These are phyloP conservation scores for Azorinus chamasolen DNA, from an alignment of 2,888 invertebrate genomes.

Conservation along the genomic window DNA sequence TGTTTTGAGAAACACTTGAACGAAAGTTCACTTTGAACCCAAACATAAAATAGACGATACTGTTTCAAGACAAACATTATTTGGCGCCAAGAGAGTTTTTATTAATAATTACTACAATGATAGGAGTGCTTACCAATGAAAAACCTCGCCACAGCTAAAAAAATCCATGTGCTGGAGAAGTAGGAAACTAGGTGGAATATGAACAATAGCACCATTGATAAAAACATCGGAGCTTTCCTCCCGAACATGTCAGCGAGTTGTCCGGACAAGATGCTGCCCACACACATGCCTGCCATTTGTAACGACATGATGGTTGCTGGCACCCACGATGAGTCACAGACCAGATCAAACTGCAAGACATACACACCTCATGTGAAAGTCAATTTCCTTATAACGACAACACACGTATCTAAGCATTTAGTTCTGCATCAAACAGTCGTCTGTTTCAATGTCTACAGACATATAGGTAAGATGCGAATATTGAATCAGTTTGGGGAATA, in stretches of 20 bases:
- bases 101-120: no score
- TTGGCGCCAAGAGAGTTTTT: no score
- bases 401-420: not conserved
- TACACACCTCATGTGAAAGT: no score
- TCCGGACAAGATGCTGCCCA: constrained; percentile 52
- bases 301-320: constrained; percentile 57
- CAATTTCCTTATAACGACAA: no score
- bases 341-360: constrained; percentile 56
- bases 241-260: constrained; percentile 65
- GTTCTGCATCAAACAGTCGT: no score
- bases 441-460: no score
- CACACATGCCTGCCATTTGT: constrained; percentile 63
- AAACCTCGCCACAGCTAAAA: constrained; percentile 62
- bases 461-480: no score
- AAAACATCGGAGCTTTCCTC: constrained; percentile 57
- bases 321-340: constrained; percentile 57
- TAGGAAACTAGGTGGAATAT: constrained; percentile 43
- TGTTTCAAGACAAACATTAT: no score
- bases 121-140: constrained; percentile 54
- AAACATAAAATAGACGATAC: no score
- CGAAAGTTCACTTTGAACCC: no score
- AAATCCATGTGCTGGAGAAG: constrained; percentile 59
- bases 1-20: no score
- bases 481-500: no score
- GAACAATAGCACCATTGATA: constrained; percentile 36